Evolutionary conservation across 2,113 vertebrate species (phyloP).

Genomic region (Phalacrocorax brasilianus): DNA sequence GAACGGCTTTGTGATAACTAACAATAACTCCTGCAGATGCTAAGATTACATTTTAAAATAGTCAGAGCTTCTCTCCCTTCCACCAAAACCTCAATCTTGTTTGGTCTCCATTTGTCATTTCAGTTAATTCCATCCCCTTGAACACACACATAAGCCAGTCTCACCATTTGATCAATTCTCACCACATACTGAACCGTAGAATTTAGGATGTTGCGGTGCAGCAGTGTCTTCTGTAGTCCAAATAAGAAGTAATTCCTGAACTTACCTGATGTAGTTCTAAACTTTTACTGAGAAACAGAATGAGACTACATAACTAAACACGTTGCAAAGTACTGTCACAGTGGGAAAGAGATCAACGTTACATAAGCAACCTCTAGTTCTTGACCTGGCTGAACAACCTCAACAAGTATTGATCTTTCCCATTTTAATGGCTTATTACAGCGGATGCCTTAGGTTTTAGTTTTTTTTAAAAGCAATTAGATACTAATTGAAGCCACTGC

Average conservation of each 20-base stretch:
- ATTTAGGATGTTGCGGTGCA: neutral
- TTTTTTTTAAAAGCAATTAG: neutral
- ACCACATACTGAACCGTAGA: neutral
- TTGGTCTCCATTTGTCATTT: neutral
- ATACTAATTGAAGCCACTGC: conserved; percentile 13
- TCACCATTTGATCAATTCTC: neutral
- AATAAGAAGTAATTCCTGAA: neutral
- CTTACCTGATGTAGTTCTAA: neutral
- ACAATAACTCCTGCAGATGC: neutral
- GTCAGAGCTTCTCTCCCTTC: neutral
- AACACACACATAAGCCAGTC: neutral
- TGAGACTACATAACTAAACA: neutral
- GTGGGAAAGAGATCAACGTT: neutral
- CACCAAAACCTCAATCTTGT: neutral
- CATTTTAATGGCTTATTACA: conserved; percentile 43
- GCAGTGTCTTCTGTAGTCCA: neutral
- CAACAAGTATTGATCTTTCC: conserved; percentile 42
- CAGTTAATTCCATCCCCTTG: neutral
- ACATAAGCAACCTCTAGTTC: conserved; percentile 54
- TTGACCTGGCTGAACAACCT: conserved; percentile 49
- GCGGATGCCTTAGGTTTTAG: neutral
- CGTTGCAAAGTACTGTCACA: neutral
- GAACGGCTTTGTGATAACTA: neutral
- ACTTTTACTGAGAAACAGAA: neutral
- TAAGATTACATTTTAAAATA: neutral